These are phyloP conservation scores for Taxidea taxus DNA, from an alignment of 2,113 vertebrate genomes.

Conservation along the genomic window DNA sequence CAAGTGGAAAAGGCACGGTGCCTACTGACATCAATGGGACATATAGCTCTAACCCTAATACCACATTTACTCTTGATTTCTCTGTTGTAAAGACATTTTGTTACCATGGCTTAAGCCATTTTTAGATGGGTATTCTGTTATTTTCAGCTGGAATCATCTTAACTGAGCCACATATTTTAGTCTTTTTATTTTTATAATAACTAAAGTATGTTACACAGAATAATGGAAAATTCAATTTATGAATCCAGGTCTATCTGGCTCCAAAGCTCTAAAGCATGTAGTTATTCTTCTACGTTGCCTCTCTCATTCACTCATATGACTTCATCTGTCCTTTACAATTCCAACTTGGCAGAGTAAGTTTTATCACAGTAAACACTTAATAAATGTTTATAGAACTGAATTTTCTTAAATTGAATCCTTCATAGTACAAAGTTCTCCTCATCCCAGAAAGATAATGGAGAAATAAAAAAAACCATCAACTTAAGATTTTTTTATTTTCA, in stretches of 20 bases:
- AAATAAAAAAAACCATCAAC: background rate
- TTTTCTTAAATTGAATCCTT: slow-evolving; percentile 5
- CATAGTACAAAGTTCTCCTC: background rate
- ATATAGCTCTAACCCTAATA: background rate
- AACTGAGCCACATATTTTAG: background rate
- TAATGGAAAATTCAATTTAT: background rate
- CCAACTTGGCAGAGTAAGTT: background rate
- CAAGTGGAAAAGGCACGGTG: background rate
- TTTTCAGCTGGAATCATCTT: background rate
- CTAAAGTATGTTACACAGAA: background rate
- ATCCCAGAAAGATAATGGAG: background rate
- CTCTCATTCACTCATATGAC: background rate
- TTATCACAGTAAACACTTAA: background rate
- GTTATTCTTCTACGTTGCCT: background rate
- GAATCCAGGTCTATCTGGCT: background rate
- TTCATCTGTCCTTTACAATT: background rate
- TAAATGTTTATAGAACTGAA: background rate
- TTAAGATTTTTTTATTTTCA: background rate
- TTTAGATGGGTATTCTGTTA: background rate
- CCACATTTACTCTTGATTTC: background rate
- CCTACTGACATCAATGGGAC: background rate
- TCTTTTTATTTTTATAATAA: background rate
- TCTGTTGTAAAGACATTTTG: background rate
- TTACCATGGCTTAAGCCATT: background rate
- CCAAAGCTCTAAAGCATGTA: background rate